Percentiles rank a stretch among this genome's conserved stretches.
Conservation (phyloP, 2,797 vertebrate genomes). For the Onychomys torridus region DNA sequence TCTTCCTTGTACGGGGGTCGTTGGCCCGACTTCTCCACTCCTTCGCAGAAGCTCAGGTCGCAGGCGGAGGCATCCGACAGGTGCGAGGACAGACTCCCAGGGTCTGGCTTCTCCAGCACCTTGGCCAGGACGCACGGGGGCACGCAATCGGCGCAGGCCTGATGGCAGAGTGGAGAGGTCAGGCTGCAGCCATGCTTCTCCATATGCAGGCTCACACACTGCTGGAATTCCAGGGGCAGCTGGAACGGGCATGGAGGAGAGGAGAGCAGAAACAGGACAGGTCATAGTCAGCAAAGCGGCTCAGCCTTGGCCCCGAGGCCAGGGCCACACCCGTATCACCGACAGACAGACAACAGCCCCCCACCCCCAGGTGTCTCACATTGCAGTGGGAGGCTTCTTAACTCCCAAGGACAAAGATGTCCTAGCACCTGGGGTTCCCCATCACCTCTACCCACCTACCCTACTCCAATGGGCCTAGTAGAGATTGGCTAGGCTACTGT, state of each 20-base stretch:
- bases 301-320: neutral
- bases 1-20: conserved; percentile 92
- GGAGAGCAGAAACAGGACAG: neutral
- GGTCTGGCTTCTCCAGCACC: conserved; percentile 94
- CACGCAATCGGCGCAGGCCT: conserved; percentile 91
- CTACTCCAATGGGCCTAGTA: rapidly evolving
- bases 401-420: neutral
- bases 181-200: conserved; percentile 92
- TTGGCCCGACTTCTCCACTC: conserved; percentile 89
- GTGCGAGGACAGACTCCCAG: conserved; percentile 92
- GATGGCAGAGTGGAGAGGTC: conserved; percentile 89
- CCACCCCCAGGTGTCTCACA: neutral
- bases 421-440: neutral
- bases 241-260: conserved; percentile 79
- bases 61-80: conserved; percentile 90
- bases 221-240: conserved; percentile 95
- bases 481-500: neutral
- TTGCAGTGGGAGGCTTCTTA: neutral
- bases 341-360: neutral
- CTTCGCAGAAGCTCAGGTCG: conserved; percentile 90
- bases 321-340: neutral
- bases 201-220: conserved; percentile 93
- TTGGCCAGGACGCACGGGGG: conserved; percentile 93
- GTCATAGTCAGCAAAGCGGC: neutral
- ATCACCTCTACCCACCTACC: neutral